A percentile compares a stretch with the other conserved stretches of the same genome.
Conservation (phyloP, 2,797 vertebrate genomes). For the Aulostomus chinensis region DNA sequence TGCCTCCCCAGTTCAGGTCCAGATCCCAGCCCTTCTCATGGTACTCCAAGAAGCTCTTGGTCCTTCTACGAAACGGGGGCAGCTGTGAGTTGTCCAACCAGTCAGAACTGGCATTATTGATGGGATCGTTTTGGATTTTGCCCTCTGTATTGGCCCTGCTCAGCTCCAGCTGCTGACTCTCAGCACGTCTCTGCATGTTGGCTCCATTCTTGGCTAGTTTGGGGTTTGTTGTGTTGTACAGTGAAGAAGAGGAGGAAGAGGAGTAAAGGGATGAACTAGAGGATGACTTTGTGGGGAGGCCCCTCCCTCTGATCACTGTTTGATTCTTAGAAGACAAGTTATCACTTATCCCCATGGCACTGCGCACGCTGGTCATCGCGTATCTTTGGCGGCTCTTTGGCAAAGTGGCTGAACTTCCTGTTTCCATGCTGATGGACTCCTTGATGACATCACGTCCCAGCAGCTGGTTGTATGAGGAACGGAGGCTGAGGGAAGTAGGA, state of each 20-base stretch:
- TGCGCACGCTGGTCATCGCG: slow-evolving; percentile 88
- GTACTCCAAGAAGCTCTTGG: slow-evolving; percentile 95
- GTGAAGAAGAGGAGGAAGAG: slow-evolving; percentile 84
- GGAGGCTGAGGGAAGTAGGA: slow-evolving; percentile 91
- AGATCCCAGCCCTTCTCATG: slow-evolving; percentile 79
- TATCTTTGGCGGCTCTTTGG: slow-evolving; percentile 94
- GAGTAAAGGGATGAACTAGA: slow-evolving; percentile 83
- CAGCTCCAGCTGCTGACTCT: slow-evolving; percentile 90
- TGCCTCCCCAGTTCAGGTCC: slow-evolving; percentile 63
- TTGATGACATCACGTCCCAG: slow-evolving; percentile 87
- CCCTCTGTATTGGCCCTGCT: slow-evolving; percentile 83
- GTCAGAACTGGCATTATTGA: slow-evolving; percentile 84
- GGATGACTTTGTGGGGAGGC: slow-evolving; percentile 81
- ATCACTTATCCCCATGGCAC: slow-evolving; percentile 90
- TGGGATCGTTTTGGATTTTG: slow-evolving; percentile 76
- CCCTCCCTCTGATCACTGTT: slow-evolving; percentile 55
- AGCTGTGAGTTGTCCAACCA: slow-evolving; percentile 88
- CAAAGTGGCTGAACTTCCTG: slow-evolving; percentile 83
- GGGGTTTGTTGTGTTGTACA: slow-evolving; percentile 85
- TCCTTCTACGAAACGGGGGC: slow-evolving; percentile 82
- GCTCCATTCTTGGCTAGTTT: slow-evolving; percentile 97
- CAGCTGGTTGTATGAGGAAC: slow-evolving; percentile 94
- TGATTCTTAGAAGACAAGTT: slow-evolving; percentile 68
- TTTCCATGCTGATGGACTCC: slow-evolving; percentile 79
- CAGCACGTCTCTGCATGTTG: slow-evolving; percentile 94